phyloP scores from a whole-genome alignment of 2,888 invertebrate species.

The Ischnura elegans region DNA sequence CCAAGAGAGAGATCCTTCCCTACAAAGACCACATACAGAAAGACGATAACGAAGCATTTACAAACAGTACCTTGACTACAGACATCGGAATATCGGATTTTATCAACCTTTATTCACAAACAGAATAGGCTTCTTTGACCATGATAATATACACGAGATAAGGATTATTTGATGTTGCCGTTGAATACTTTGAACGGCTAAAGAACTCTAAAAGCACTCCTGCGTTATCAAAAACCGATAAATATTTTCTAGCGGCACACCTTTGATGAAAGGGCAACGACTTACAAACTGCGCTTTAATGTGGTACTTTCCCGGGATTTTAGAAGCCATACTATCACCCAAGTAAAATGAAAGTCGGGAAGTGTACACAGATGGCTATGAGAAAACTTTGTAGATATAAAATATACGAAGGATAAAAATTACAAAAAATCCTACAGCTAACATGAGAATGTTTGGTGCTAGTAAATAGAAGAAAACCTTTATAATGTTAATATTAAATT shows the following conservation, averaged over 20 bases:
- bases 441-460: no score
- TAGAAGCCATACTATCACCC: no score
- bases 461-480: no score
- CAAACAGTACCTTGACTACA: neutral
- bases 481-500: no score
- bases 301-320: no score
- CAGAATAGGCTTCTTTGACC: neutral
- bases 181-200: neutral
- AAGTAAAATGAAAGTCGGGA: no score
- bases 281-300: neutral
- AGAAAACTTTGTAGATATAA: no score
- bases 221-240: slow-evolving; percentile 17
- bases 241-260: neutral
- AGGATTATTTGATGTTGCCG: neutral
- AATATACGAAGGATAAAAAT: no score
- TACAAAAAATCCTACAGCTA: no score
- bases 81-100: neutral
- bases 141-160: neutral
- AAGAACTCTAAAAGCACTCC: slow-evolving; percentile 39
- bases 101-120: neutral
- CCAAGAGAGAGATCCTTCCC: neutral
- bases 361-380: no score
- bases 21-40: neutral
- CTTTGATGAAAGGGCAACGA: neutral
- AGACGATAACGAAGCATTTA: neutral